These are phyloP conservation scores for Odiellus spinosus DNA, from an alignment of 2,888 invertebrate species.

Conservation along the genomic window DNA sequence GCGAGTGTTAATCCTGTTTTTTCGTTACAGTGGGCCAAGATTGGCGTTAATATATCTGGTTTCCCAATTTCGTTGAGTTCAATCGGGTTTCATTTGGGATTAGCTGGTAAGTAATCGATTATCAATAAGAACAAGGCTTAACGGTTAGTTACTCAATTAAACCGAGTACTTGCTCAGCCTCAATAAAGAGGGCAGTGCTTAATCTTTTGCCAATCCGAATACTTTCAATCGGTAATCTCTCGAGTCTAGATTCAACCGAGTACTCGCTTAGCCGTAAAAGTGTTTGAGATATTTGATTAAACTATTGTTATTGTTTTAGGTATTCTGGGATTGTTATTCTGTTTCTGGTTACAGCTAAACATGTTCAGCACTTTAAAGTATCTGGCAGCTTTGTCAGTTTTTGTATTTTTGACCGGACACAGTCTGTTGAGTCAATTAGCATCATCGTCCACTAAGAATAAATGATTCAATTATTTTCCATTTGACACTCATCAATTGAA, in stretches of 20 bases:
- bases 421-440: conserved; percentile 70
- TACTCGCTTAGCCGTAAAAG: too few relatives aligned
- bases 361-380: conserved; percentile 94
- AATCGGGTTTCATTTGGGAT: conserved; percentile 74
- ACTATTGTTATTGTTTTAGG: conserved; percentile 34
- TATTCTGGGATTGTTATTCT: conserved; percentile 68
- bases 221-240: too few relatives aligned
- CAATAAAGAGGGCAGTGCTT: too few relatives aligned
- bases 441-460: conserved; percentile 22
- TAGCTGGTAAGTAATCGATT: conserved; percentile 46
- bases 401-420: conserved; percentile 88
- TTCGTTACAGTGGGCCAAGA: conserved; percentile 50
- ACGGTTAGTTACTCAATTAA: too few relatives aligned
- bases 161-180: too few relatives aligned
- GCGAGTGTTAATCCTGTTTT: conserved; percentile 8
- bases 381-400: conserved; percentile 61
- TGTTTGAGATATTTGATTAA: too few relatives aligned
- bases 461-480: too few relatives aligned
- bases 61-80: conserved; percentile 62
- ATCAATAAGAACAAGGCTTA: neutral
- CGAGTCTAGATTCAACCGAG: too few relatives aligned
- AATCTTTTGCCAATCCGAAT: too few relatives aligned
- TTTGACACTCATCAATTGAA: too few relatives aligned
- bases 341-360: conserved; percentile 82
- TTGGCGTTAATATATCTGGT: conserved; percentile 71